These are phyloP conservation scores for Betta splendens DNA, from an alignment of 2,797 vertebrate species.

Conservation along the genomic window DNA sequence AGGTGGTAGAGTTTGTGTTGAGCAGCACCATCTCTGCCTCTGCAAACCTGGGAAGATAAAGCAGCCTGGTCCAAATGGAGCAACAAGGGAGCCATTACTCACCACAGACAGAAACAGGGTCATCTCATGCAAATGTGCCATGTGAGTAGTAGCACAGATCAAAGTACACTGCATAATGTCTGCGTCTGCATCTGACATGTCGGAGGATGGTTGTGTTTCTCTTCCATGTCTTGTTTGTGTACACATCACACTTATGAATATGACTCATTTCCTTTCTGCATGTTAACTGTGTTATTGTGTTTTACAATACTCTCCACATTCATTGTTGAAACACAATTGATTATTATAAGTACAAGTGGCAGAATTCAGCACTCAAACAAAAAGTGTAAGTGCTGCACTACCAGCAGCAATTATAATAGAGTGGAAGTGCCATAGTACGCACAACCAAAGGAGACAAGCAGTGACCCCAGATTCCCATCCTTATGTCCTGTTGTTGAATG, in stretches of 20 bases:
- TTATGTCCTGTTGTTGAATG: too few species aligned
- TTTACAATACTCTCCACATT: neutral
- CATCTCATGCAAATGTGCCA: slow-evolving; percentile 3
- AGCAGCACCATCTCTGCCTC: slow-evolving; percentile 37
- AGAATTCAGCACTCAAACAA: too few species aligned
- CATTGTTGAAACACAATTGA: neutral
- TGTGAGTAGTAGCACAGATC: neutral
- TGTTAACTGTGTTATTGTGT: neutral
- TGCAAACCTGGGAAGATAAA: slow-evolving; percentile 23
- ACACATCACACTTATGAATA: neutral
- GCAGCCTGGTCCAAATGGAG: slow-evolving; percentile 8
- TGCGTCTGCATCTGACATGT: neutral
- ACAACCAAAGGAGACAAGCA: too few species aligned
- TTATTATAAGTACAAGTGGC: too few species aligned
- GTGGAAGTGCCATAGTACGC: too few species aligned
- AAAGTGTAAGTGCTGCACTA: too few species aligned
- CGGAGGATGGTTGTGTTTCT: neutral
- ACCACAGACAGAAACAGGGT: slow-evolving; percentile 31
- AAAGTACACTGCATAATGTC: neutral
- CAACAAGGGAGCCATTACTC: slow-evolving; percentile 41
- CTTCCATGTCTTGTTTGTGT: too few species aligned
- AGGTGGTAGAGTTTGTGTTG: slow-evolving; percentile 31
- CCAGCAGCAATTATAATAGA: too few species aligned
- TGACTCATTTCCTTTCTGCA: neutral
- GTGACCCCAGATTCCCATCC: too few species aligned